Percentiles rank a stretch among this genome's conserved stretches.
Conservation (phyloP, 2,888 invertebrate genomes). For the Drosophila multiciliata region DNA sequence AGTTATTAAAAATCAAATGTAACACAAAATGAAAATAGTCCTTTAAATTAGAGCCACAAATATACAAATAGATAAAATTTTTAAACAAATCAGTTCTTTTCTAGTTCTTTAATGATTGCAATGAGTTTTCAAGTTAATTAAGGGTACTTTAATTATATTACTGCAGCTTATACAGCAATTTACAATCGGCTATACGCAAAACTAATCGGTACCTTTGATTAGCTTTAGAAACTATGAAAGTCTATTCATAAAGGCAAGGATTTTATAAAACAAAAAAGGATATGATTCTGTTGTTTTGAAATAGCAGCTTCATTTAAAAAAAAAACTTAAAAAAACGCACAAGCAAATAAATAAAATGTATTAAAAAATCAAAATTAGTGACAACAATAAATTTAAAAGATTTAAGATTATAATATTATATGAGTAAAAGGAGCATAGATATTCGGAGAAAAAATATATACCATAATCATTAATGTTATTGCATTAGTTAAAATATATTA, state of each 20-base stretch:
- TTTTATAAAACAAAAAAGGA: not conserved
- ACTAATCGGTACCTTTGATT: not conserved
- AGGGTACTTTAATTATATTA: not conserved
- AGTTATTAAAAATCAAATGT: not conserved
- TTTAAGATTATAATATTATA: constrained; percentile 23
- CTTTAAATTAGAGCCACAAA: not conserved
- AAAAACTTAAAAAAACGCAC: constrained; percentile 4
- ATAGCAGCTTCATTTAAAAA: not conserved
- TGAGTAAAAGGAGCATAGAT: constrained; percentile 1
- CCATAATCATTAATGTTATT: constrained; percentile 41
- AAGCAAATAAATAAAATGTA: constrained; percentile 3
- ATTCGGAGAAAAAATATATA: constrained; percentile 7
- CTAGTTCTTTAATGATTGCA: not conserved
- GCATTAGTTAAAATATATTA: constrained; percentile 27
- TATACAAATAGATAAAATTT: not conserved
- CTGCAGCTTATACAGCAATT: not conserved
- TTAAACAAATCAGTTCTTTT: not conserved
- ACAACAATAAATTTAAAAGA: constrained; percentile 28
- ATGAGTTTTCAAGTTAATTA: not conserved
- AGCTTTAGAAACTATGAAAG: not conserved
- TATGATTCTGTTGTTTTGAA: constrained; percentile 7
- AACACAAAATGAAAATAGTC: not conserved
- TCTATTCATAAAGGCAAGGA: not conserved
- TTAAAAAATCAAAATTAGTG: constrained; percentile 31
- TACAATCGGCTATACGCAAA: not conserved